These are phyloP conservation scores for Oligia fasciuncula DNA, from an alignment of 2,888 invertebrate species.

Conservation along the genomic window DNA sequence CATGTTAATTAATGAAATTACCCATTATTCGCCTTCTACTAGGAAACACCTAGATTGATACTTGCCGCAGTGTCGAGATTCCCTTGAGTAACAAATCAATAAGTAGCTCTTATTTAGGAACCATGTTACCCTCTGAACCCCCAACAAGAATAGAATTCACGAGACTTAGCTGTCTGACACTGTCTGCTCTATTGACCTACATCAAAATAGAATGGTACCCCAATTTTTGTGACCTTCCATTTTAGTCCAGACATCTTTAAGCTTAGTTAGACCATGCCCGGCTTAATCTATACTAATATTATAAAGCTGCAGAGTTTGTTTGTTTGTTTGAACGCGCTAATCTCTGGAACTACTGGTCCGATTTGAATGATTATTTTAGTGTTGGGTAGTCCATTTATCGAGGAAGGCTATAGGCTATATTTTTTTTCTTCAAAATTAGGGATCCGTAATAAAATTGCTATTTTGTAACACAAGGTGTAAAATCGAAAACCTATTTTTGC, in stretches of 20 bases:
- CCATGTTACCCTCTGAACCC: conserved; percentile 6
- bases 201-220: not conserved
- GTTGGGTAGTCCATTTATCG: too few species aligned
- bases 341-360: too few species aligned
- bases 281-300: too few species aligned
- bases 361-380: too few species aligned
- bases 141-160: conserved; percentile 22
- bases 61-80: not conserved
- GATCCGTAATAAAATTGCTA: too few species aligned
- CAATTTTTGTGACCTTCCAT: not conserved
- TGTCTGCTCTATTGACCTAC: conserved; percentile 18
- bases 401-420: too few species aligned
- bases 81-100: not conserved
- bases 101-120: not conserved
- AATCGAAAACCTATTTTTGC: too few species aligned
- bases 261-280: not conserved
- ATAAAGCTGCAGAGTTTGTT: too few species aligned
- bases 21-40: conserved; percentile 43
- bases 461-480: too few species aligned
- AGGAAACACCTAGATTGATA: conserved; percentile 29
- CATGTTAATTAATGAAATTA: conserved; percentile 40
- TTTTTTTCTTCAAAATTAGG: too few species aligned
- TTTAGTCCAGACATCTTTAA: not conserved
- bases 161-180: not conserved
- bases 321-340: too few species aligned